Evolutionary conservation across 2,888 invertebrate species (phyloP).

Genomic region (Camptogramma bilineatum): DNA sequence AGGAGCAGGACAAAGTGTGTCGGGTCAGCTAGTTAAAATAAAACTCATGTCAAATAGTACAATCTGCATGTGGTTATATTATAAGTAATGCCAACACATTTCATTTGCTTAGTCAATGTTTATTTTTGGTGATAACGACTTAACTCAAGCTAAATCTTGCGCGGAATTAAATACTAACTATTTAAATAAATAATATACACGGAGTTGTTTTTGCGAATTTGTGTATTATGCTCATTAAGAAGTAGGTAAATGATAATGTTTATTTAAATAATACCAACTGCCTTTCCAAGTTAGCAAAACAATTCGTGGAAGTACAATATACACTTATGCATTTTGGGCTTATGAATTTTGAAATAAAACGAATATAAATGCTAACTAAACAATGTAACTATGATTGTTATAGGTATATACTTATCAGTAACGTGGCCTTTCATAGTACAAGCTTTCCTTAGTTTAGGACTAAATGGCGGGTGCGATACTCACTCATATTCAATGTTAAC

Average conservation of each 20-base stretch:
- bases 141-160: slow-evolving; percentile 27
- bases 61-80: slow-evolving; percentile 23
- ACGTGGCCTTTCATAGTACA: too few species aligned
- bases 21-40: too few species aligned
- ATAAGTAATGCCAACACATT: slow-evolving; percentile 24
- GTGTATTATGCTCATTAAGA: neutral
- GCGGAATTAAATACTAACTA: slow-evolving; percentile 24
- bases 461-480: too few species aligned
- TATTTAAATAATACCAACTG: neutral
- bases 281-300: neutral
- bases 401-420: too few species aligned
- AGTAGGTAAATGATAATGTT: neutral
- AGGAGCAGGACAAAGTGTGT: neutral
- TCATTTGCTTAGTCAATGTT: slow-evolving; percentile 29
- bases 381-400: too few species aligned
- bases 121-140: slow-evolving; percentile 34
- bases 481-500: too few species aligned
- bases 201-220: slow-evolving; percentile 16
- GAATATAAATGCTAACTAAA: too few species aligned
- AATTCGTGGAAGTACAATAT: too few species aligned
- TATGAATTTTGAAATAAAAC: too few species aligned
- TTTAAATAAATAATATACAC: slow-evolving; percentile 22
- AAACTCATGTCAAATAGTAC: too few species aligned
- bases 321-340: too few species aligned
- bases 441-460: too few species aligned